A percentile compares a stretch with the other conserved stretches of the same genome.
phyloP scores from a whole-genome alignment of 2,888 invertebrate species.

The Tenthredo mesomela region DNA sequence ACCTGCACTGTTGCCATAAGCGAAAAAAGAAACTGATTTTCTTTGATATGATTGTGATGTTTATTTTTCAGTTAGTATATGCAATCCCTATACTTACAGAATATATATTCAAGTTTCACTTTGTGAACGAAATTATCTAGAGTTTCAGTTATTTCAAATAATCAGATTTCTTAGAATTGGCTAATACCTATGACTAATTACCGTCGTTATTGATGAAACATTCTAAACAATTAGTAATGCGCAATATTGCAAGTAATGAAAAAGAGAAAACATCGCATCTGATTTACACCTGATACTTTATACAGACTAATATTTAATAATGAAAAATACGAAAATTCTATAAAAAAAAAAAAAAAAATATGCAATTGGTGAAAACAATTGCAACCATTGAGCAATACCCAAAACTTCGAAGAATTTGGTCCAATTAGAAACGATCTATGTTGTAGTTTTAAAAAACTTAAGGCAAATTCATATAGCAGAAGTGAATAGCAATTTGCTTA shows the following conservation, averaged over 20 bases:
- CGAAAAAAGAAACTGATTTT: slow-evolving; percentile 32
- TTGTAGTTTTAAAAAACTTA: not conserved
- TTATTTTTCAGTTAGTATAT: not conserved
- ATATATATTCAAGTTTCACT: slow-evolving; percentile 10
- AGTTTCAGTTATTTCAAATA: slow-evolving; percentile 9
- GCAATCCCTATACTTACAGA: too few relatives aligned
- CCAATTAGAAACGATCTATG: not conserved
- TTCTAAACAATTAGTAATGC: not conserved
- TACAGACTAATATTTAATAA: not conserved
- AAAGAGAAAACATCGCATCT: slow-evolving; percentile 24
- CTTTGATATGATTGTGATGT: not conserved
- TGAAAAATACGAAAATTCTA: not conserved
- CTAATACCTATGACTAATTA: slow-evolving; percentile 35
- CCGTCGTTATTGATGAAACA: slow-evolving; percentile 11
- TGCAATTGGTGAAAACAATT: not conserved
- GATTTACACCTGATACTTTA: not conserved
- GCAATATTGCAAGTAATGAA: slow-evolving; percentile 12
- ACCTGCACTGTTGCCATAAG: slow-evolving; percentile 45
- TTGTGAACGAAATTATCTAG: not conserved
- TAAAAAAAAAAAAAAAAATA: too few relatives aligned
- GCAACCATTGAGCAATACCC: not conserved
- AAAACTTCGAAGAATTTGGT: too few relatives aligned
- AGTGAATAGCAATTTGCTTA: not conserved
- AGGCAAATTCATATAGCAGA: not conserved
- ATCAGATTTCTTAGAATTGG: not conserved